Conservation (phyloP, 2,113 vertebrate species). For the Romanogobio albipinnatus region DNA sequence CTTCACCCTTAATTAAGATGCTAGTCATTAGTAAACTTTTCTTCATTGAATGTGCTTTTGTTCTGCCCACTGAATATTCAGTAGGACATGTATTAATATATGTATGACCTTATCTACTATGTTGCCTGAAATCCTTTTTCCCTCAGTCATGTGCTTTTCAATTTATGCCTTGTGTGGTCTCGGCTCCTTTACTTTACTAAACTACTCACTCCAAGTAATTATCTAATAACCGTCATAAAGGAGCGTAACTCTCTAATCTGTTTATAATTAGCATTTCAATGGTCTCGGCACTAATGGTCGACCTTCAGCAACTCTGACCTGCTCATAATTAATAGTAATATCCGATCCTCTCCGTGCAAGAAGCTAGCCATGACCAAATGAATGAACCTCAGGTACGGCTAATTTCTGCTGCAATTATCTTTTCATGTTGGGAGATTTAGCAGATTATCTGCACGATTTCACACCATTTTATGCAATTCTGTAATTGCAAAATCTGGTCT, state of each 20-base stretch:
- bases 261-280: conserved; percentile 99
- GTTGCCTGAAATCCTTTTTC: background rate
- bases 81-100: background rate
- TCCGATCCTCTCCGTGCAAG: conserved; percentile 94
- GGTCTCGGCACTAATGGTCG: conserved; percentile 96
- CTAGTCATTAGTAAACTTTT: background rate
- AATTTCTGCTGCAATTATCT: conserved; percentile 99
- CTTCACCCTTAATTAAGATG: background rate
- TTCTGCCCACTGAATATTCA: background rate
- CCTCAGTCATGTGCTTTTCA: background rate
- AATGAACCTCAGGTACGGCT: conserved; percentile 99
- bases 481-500: conserved; percentile 87
- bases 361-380: conserved; percentile 99
- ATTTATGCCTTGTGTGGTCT: conserved; percentile 70
- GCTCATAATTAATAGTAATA: conserved; percentile 99
- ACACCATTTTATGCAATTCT: conserved; percentile 93
- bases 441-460: conserved; percentile 99
- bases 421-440: conserved; percentile 99
- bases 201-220: conserved; percentile 91
- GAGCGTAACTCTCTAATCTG: conserved; percentile 99
- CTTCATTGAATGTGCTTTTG: background rate
- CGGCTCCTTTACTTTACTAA: conserved; percentile 78
- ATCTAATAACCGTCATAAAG: conserved; percentile 95
- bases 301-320: conserved; percentile 99
- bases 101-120: background rate